Evolutionary conservation across 2,113 vertebrate genomes (phyloP).

Genomic region (Rhea pennata): DNA sequence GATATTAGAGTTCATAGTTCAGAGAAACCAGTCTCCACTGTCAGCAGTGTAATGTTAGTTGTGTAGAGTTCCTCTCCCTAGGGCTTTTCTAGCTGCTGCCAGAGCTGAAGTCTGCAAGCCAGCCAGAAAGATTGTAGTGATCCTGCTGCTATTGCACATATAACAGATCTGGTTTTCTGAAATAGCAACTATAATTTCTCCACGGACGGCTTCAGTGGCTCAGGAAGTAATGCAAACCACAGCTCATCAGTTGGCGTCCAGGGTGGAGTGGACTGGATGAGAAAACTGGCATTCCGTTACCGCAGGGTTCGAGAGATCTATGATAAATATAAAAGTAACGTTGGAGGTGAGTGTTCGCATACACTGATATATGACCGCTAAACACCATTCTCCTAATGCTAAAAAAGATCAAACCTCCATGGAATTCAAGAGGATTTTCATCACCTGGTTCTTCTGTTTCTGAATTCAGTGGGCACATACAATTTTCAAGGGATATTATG

Average conservation of each 20-base stretch:
- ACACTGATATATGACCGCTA: neutral
- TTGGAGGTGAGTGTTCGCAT: conserved; percentile 83
- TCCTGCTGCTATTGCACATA: neutral
- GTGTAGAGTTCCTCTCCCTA: neutral
- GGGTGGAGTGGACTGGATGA: conserved; percentile 98
- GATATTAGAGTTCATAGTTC: accelerated
- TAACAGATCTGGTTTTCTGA: neutral
- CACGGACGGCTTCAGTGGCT: conserved; percentile 91
- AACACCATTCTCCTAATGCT: neutral
- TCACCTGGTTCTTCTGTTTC: neutral
- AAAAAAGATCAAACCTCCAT: neutral
- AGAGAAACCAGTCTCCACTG: accelerated
- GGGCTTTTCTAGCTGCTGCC: neutral
- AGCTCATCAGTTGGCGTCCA: conserved; percentile 86
- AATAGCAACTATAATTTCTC: conserved; percentile 94
- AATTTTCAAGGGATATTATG: neutral
- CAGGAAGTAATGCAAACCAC: conserved; percentile 80
- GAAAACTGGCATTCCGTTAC: conserved; percentile 96
- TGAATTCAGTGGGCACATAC: neutral
- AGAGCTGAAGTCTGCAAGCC: neutral
- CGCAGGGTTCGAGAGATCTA: conserved; percentile 95
- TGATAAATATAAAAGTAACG: conserved; percentile 89
- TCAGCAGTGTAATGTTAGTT: accelerated
- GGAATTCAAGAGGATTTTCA: neutral
- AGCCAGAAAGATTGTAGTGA: accelerated